phyloP scores from a whole-genome alignment of 1,140 invertebrate species.

The Trachelipus rathkii region DNA sequence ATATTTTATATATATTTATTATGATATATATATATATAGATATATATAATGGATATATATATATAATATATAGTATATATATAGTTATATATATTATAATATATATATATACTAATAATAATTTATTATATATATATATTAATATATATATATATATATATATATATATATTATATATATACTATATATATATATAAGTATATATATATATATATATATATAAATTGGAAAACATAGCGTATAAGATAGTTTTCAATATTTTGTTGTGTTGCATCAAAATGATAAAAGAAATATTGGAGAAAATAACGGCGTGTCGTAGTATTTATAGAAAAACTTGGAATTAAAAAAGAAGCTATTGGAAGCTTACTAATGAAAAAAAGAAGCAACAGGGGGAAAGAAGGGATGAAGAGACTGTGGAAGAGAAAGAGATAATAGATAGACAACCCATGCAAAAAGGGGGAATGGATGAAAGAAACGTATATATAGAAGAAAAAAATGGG shows the following conservation, averaged over 20 bases:
- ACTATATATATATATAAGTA: constrained; percentile 18
- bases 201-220: constrained; percentile 15
- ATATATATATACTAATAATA: too few species aligned
- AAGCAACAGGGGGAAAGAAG: constrained; percentile 2
- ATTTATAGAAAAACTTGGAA: background rate
- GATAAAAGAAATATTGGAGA: background rate
- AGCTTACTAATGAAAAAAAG: constrained; percentile 3
- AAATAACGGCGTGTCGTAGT: background rate
- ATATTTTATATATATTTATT: background rate
- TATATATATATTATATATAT: constrained; percentile 13
- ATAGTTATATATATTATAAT: too few species aligned
- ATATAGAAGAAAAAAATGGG: background rate
- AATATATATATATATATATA: background rate
- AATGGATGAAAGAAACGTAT: background rate
- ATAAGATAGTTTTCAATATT: background rate
- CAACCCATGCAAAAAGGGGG: constrained; percentile 3
- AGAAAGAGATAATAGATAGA: constrained; percentile 5
- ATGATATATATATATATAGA: background rate
- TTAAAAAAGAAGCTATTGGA: background rate
- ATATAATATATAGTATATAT: too few species aligned
- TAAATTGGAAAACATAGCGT: background rate
- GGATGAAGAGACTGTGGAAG: background rate
- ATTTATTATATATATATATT: too few species aligned
- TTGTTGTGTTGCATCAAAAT: constrained; percentile 1
- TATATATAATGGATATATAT: background rate